Evolutionary conservation across 2,113 vertebrate species (phyloP).

Genomic region (Mohoua ochrocephala): DNA sequence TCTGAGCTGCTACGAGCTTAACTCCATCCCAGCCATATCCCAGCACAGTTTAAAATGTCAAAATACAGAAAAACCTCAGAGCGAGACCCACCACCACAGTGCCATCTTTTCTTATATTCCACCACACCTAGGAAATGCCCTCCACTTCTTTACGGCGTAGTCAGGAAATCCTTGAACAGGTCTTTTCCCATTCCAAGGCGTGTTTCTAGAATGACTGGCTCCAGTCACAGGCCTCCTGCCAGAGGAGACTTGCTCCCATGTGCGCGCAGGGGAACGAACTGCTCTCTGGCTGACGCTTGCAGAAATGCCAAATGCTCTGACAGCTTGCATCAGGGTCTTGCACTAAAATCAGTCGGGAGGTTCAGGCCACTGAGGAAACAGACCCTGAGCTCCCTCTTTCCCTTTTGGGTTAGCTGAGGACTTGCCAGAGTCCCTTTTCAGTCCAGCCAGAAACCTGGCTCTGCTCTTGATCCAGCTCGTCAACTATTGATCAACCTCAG

Average conservation of each 20-base stretch:
- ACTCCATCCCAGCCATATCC: not conserved
- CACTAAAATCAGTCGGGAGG: not conserved
- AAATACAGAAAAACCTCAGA: not conserved
- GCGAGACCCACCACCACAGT: accelerated
- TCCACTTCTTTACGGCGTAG: not conserved
- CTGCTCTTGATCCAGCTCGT: not conserved
- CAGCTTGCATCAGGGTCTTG: not conserved
- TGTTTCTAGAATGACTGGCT: not conserved
- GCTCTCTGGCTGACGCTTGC: not conserved
- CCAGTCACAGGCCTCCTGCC: not conserved
- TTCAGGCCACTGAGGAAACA: not conserved
- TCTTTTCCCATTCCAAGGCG: not conserved
- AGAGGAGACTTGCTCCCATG: not conserved
- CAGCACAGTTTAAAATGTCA: not conserved
- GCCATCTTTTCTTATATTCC: not conserved
- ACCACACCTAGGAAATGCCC: not conserved
- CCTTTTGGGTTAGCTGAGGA: not conserved
- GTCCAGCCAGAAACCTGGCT: not conserved
- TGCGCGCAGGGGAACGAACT: accelerated
- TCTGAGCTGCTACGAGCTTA: not conserved
- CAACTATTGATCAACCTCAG: not conserved
- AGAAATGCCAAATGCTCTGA: not conserved
- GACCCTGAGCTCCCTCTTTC: not conserved
- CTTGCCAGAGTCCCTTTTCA: not conserved
- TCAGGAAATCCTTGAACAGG: not conserved